phyloP scores from a whole-genome alignment of 2,888 invertebrate species.

The Latheticus oryzae region DNA sequence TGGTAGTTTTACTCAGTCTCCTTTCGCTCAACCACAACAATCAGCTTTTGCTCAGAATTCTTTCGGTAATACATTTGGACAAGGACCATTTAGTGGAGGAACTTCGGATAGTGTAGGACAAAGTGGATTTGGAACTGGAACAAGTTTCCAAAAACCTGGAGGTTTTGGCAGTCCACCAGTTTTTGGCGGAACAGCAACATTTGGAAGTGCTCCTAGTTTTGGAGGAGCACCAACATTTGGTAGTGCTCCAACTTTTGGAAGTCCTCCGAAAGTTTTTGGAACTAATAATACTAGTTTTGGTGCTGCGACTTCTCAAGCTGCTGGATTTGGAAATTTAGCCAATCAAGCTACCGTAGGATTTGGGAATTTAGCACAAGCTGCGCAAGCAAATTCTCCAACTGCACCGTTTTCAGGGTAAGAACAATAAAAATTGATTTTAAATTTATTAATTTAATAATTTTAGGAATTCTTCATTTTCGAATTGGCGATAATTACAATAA shows the following conservation, averaged over 20 bases:
- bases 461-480: conserved; percentile 63
- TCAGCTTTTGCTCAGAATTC: conserved; percentile 47
- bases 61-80: conserved; percentile 58
- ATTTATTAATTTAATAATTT: conserved; percentile 4
- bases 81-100: conserved; percentile 61
- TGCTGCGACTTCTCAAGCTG: conserved; percentile 20
- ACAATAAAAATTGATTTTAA: neutral
- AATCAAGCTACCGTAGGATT: conserved; percentile 74
- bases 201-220: conserved; percentile 67
- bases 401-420: conserved; percentile 61
- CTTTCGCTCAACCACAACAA: conserved; percentile 39
- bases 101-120: conserved; percentile 59
- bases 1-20: conserved; percentile 43
- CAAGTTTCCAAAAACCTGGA: conserved; percentile 59
- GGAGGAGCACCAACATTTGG: conserved; percentile 66
- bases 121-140: conserved; percentile 62
- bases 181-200: conserved; percentile 55
- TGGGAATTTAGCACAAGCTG: conserved; percentile 73
- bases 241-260: conserved; percentile 66
- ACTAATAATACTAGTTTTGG: conserved; percentile 42
- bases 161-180: conserved; percentile 52
- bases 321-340: conserved; percentile 73
- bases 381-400: conserved; percentile 61
- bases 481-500: conserved; percentile 59
- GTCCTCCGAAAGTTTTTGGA: conserved; percentile 63